These are phyloP conservation scores for Amphiduros pacificus DNA, from an alignment of 2,888 invertebrate species.

Conservation along the genomic window DNA sequence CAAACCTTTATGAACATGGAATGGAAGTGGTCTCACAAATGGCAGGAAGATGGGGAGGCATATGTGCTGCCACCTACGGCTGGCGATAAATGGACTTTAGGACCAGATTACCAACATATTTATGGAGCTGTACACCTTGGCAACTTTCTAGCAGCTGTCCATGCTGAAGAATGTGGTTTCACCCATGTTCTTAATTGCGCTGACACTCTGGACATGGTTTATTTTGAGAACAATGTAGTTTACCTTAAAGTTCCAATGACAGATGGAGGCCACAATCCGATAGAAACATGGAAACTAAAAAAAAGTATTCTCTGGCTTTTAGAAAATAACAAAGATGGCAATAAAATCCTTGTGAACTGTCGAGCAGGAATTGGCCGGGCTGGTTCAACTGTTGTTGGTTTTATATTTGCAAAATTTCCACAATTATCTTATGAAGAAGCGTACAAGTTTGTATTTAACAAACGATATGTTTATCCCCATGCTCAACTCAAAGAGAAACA, in stretches of 20 bases:
- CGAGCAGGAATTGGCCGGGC: slow-evolving; percentile 37
- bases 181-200: not conserved
- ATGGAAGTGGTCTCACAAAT: not conserved
- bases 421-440: slow-evolving; percentile 31
- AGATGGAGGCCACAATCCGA: slow-evolving; percentile 29
- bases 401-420: slow-evolving; percentile 29
- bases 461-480: slow-evolving; percentile 34
- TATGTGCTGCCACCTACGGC: not conserved
- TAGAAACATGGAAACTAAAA: slow-evolving; percentile 21
- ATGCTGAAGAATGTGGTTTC: not conserved
- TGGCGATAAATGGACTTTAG: not conserved
- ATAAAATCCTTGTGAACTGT: slow-evolving; percentile 32
- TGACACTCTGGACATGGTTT: not conserved
- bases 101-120: not conserved
- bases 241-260: slow-evolving; percentile 33
- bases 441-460: slow-evolving; percentile 26
- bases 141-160: not conserved
- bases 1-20: not conserved
- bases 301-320: slow-evolving; percentile 32
- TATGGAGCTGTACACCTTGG: not conserved
- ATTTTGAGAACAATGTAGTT: slow-evolving; percentile 12
- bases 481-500: slow-evolving; percentile 23
- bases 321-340: slow-evolving; percentile 13
- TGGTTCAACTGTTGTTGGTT: slow-evolving; percentile 35
- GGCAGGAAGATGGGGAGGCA: not conserved